Base-by-base conservation (phyloP, 2,113 vertebrate genomes). In the Pollachius pollachius region DNA sequence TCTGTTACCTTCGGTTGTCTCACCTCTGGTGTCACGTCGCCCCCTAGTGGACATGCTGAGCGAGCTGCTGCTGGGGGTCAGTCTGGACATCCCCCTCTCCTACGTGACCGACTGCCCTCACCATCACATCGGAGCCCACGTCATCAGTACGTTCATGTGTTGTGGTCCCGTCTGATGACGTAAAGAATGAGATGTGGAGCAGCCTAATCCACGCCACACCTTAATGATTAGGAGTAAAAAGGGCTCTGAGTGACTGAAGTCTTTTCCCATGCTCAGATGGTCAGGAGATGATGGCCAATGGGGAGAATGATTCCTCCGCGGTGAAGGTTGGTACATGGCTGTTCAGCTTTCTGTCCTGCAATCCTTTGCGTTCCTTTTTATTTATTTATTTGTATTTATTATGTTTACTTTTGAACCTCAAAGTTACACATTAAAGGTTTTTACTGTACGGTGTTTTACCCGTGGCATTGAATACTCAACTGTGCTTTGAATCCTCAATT, bases 31-130 rank as follows among this genome's bases (percentile, higher is more conserved):
- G 8, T 48, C 41, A 48, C 12, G 11, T 48, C 41, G 11, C 62
- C 74, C 25, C 68, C 71, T 37, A 97, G 95, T 96, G 92, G 95
- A 97, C 79, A 76, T 85, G 34, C 78, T 97, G 66, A 94, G 91
- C 73, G 95, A 97, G 68, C 83, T 95, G 9, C 79, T 97, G 3
- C 81, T 94, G 52, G 91, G 93, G 2, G 79, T 89, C 3, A 81
- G 81, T 15, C 70, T 87, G 0, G 91, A 95, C 23, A 84, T 89
- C 58, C 75, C 87, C 57, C 61, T 84, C 3, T 57, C 76, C 1
- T 64, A 73, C 68, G 41, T 48, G 41, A 48, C 41, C 41, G 85
- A 81, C 54, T 84, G 81, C 59, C 92, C 84, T 69, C 90, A 84
- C 17, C 89, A 79, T 63, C 84, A 86, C 72, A 89, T 54, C 60